Conservation (phyloP, 1,140 invertebrate genomes). For the Lasaia peninsularis region DNA sequence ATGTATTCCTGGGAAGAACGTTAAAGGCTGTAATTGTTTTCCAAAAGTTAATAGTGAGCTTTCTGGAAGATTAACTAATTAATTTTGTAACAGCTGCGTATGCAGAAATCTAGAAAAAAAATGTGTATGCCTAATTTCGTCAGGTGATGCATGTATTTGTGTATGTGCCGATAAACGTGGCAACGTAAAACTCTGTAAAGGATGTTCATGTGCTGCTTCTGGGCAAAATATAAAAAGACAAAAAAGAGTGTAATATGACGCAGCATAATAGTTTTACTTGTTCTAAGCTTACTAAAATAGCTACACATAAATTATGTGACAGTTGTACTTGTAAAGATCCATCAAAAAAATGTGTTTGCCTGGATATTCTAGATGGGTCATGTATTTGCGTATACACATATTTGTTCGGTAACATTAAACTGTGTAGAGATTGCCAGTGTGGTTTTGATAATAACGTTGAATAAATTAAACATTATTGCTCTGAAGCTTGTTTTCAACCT, state of each 20-base stretch:
- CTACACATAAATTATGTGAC: neutral
- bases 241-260: neutral
- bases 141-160: too few relatives aligned
- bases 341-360: neutral
- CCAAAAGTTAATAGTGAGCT: too few relatives aligned
- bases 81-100: neutral
- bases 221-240: neutral
- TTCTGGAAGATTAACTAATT: neutral
- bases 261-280: too few relatives aligned
- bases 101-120: neutral
- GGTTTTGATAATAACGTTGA: neutral
- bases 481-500: too few relatives aligned
- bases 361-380: neutral
- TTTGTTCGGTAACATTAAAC: neutral
- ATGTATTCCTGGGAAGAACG: constrained; percentile 1
- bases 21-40: neutral
- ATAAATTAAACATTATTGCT: too few relatives aligned
- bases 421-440: constrained; percentile 20
- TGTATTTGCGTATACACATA: constrained; percentile 5
- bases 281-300: neutral
- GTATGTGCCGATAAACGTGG: neutral
- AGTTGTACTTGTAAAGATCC: neutral
- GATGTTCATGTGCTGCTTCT: neutral
- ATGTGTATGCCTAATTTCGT: neutral
- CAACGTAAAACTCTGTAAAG: neutral